Evolutionary conservation across 1,140 invertebrate genomes (phyloP).

Genomic region (Drosophila ohnishii): DNA sequence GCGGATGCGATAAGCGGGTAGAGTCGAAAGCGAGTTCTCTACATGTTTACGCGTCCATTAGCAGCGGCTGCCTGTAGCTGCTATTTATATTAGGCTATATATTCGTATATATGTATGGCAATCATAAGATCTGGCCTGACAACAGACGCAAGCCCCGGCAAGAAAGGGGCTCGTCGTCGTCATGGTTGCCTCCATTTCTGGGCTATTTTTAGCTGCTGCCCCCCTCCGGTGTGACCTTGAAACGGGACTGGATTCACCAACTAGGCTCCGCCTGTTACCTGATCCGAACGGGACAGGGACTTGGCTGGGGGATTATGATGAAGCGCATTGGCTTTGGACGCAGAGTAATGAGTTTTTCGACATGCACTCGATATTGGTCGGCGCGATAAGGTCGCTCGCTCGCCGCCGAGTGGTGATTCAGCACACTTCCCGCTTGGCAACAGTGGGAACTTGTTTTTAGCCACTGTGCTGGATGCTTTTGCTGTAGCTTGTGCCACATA

Average conservation of each 20-base stretch:
- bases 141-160: constrained; percentile 43
- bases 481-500: constrained; percentile 37
- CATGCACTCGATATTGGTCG: constrained; percentile 37
- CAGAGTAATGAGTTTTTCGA: constrained; percentile 49
- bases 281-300: neutral
- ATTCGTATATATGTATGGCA: constrained; percentile 27
- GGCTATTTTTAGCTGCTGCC: constrained; percentile 43
- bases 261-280: neutral
- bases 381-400: constrained; percentile 31
- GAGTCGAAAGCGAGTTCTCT: constrained; percentile 39
- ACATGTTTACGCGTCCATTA: constrained; percentile 47
- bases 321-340: constrained; percentile 8
- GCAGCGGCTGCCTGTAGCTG: constrained; percentile 20
- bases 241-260: neutral
- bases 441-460: constrained; percentile 36
- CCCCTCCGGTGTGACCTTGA: constrained; percentile 34
- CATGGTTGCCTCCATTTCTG: constrained; percentile 4
- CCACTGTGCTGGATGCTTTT: constrained; percentile 1
- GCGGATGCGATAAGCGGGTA: constrained; percentile 68
- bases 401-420: constrained; percentile 28
- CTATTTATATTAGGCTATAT: constrained; percentile 47
- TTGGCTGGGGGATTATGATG: neutral
- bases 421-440: constrained; percentile 49
- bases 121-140: constrained; percentile 60
- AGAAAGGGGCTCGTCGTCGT: constrained; percentile 65